Evolutionary conservation across 2,797 vertebrate species (phyloP).

Genomic region (Sciurus vulgaris): DNA sequence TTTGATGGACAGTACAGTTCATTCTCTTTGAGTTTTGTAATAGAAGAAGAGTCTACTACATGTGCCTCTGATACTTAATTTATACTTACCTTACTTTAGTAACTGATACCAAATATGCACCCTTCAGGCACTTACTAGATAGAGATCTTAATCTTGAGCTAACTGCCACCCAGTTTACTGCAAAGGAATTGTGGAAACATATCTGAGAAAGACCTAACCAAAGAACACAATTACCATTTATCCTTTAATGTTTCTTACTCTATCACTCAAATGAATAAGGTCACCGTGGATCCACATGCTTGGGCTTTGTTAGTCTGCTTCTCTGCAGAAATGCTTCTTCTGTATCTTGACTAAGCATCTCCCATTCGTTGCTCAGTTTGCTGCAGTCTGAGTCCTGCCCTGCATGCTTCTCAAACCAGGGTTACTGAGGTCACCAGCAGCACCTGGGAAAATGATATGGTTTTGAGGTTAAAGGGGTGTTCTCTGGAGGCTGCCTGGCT

Average conservation of each 20-base stretch:
- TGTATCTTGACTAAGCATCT: neutral
- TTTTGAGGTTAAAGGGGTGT: neutral
- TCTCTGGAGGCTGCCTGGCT: neutral
- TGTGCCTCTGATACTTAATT: neutral
- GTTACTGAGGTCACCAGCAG: neutral
- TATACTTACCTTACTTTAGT: neutral
- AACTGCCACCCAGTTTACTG: neutral
- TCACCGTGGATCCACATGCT: neutral
- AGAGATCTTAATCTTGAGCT: neutral
- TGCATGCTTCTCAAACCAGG: rapidly evolving
- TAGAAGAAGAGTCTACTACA: neutral
- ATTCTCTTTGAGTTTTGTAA: constrained; percentile 19
- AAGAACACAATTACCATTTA: neutral
- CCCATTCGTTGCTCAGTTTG: neutral
- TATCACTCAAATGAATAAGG: neutral
- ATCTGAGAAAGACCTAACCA: neutral
- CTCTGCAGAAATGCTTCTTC: neutral
- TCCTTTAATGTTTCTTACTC: neutral
- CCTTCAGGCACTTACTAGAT: neutral
- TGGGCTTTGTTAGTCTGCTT: neutral
- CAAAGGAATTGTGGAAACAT: neutral
- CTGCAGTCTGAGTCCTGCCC: neutral
- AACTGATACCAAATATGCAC: neutral
- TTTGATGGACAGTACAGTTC: neutral
- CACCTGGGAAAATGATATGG: neutral